A percentile compares a stretch with the other conserved stretches of the same genome.
Conservation (phyloP, 2,113 vertebrate genomes). For the Melozone crissalis region DNA sequence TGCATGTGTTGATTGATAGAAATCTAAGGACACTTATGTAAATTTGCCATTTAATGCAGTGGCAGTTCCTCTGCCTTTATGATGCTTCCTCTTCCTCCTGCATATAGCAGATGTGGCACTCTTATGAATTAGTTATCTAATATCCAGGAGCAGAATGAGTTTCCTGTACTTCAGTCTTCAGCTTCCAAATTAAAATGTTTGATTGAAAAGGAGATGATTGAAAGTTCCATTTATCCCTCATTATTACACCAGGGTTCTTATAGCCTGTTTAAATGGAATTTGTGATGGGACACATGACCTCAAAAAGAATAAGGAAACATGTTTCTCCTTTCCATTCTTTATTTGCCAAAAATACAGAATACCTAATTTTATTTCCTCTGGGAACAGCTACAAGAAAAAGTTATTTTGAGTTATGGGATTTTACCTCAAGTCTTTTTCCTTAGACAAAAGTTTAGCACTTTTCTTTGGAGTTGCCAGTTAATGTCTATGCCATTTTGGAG, state of each 20-base stretch:
- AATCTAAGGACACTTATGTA: neutral
- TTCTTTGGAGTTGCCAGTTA: neutral
- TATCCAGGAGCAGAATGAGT: neutral
- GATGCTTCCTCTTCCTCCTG: neutral
- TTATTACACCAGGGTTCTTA: slow-evolving; percentile 14
- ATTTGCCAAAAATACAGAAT: neutral
- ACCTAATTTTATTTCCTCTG: neutral
- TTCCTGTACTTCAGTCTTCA: neutral
- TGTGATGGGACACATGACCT: neutral
- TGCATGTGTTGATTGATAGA: neutral
- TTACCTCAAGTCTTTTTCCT: neutral
- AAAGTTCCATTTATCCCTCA: slow-evolving; percentile 24
- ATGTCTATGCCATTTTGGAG: neutral
- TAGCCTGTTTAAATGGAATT: slow-evolving; percentile 19
- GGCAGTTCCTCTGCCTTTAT: neutral
- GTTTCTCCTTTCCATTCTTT: neutral
- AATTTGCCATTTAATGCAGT: neutral
- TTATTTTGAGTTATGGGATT: neutral
- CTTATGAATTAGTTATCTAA: slow-evolving; percentile 38
- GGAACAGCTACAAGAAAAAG: neutral
- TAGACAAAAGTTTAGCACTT: neutral
- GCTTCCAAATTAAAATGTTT: slow-evolving; percentile 47
- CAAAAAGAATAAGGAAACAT: neutral
- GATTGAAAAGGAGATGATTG: slow-evolving; percentile 57
- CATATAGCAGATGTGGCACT: neutral